These are phyloP conservation scores for Acleris literana DNA, from an alignment of 2,888 invertebrate species.

Conservation along the genomic window DNA sequence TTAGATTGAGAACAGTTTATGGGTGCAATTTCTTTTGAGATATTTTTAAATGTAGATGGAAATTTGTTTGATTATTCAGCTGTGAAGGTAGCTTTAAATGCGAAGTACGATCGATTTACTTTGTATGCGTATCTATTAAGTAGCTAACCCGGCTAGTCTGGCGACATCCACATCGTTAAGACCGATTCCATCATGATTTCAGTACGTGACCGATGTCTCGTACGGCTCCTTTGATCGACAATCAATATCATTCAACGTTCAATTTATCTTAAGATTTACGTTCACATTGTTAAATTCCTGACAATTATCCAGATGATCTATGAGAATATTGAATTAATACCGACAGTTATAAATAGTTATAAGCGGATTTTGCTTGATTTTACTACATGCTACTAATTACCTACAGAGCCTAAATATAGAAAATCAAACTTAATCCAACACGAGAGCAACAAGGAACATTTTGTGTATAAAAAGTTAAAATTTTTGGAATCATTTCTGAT, in stretches of 20 bases:
- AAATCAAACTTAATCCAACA: too few relatives aligned
- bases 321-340: constrained; percentile 37
- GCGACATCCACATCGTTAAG: constrained; percentile 60
- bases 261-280: constrained; percentile 73
- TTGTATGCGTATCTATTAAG: constrained; percentile 11
- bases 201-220: constrained; percentile 60
- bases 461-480: too few relatives aligned
- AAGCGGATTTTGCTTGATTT: constrained; percentile 23
- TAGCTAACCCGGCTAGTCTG: constrained; percentile 12
- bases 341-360: constrained; percentile 39
- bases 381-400: constrained; percentile 8
- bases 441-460: too few relatives aligned
- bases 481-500: too few relatives aligned
- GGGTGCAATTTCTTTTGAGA: constrained; percentile 27
- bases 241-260: constrained; percentile 67
- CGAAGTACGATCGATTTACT: constrained; percentile 5
- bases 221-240: constrained; percentile 69
- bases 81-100: background rate
- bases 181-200: constrained; percentile 57
- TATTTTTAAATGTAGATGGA: background rate
- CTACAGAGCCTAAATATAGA: too few relatives aligned
- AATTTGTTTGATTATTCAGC: background rate
- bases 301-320: constrained; percentile 61
- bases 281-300: constrained; percentile 65
- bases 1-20: constrained; percentile 56